phyloP scores from a whole-genome alignment of 2,888 invertebrate genomes.

The Odontomyia ornata region DNA sequence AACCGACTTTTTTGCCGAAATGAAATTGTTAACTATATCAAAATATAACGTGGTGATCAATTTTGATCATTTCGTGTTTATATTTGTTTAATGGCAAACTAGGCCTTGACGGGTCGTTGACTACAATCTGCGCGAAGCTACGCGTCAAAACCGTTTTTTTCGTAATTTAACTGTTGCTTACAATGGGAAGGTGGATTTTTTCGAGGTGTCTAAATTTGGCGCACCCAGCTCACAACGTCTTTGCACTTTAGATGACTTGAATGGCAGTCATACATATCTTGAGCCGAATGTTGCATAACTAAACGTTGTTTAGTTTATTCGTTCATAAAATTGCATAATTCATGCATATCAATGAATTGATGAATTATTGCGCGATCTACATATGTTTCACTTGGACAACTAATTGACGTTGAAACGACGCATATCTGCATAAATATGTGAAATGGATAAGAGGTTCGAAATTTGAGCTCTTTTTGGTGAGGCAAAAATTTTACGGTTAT shows the following conservation, averaged over 20 bases:
- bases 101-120: conserved; percentile 43
- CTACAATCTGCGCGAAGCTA: conserved; percentile 6
- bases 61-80: conserved; percentile 4
- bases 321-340: conserved; percentile 35
- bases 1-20: background rate
- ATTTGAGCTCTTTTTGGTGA: no score
- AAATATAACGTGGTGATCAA: conserved; percentile 20
- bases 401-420: background rate
- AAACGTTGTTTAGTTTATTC: background rate
- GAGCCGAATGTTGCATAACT: background rate
- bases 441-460: no score
- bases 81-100: conserved; percentile 39
- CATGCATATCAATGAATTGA: conserved; percentile 29
- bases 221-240: background rate
- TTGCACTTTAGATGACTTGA: background rate
- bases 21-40: background rate
- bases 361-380: conserved; percentile 17
- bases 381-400: background rate
- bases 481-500: no score
- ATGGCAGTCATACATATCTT: background rate
- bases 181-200: conserved; percentile 26
- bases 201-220: background rate
- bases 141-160: conserved; percentile 20
- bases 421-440: background rate
- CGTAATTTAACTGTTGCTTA: background rate